Evolutionary conservation across 2,888 invertebrate species (phyloP), one percentile per base, ranked within the genome.

Genomic region (Perizoma affinitatum): DNA sequence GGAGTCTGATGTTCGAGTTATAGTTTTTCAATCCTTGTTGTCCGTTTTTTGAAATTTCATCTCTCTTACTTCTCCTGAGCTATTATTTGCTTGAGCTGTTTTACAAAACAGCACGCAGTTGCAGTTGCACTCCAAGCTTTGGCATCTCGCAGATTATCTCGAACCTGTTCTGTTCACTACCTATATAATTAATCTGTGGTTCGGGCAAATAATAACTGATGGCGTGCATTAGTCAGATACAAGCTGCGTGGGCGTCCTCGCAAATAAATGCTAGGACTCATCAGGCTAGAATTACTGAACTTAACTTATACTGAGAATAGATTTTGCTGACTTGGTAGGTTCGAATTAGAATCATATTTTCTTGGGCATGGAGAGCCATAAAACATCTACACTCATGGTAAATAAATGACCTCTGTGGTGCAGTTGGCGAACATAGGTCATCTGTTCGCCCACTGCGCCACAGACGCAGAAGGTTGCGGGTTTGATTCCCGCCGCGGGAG

Each of bases 171-270:
- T 57, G 36, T 62, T 42, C 51, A 45, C 50, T 38, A 54, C 43
- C 42, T 54, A 22, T 43, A 35, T 33, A 43, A 34, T 41, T 49
- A 46, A 4, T 50, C 58, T 61, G 62, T 51, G 69, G 58, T 45
- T 61, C 71, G 68, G 73, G 83, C 86, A 88, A 90, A 85, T 89
- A 88, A 87, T 87, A 79, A 83, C 67, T 71, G 71, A 76, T 79
- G 78, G 82, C 76, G 79, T 78, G 79, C 87, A 88, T 89, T 88
- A 87, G 84, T 88, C 87, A 88, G 87, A 82, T 82, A 81, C 80
- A 74, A 78, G 66, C 74, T 74, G 83, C 61, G 71, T 73, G 68
- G 73, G 73, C 67, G 69, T 58, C 58, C 62, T 53, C 59, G 61
- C 61, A 66, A 70, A 61, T 66, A 64, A 72, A 57, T 62, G 47